Percentiles rank a stretch among this genome's conserved stretches.
Evolutionary conservation across 2,113 vertebrate genomes (phyloP).

Genomic region (Helogale parvula): DNA sequence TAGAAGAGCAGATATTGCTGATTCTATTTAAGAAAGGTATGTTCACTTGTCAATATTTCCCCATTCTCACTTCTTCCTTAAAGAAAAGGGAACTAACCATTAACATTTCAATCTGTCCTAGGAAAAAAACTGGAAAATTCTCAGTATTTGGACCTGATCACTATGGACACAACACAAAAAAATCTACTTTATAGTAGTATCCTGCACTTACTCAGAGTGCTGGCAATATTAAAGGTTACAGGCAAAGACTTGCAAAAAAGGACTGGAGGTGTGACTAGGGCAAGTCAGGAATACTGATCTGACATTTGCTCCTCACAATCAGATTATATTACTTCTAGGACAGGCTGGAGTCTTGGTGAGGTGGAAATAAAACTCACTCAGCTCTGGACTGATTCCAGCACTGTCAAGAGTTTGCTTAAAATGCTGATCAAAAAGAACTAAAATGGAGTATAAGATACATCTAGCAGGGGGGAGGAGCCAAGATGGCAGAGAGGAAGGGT

Average conservation of each 20-base stretch:
- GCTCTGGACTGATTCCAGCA: not conserved
- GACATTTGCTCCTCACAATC: not conserved
- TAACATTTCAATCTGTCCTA: slow-evolving; percentile 8
- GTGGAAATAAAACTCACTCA: not conserved
- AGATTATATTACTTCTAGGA: not conserved
- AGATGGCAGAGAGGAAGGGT: too few species aligned
- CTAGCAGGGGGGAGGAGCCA: not conserved
- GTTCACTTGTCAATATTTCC: not conserved
- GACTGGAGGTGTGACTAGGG: not conserved
- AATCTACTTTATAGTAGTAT: not conserved
- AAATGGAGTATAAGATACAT: not conserved
- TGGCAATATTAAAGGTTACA: not conserved
- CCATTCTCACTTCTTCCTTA: slow-evolving; percentile 15
- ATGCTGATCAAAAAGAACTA: not conserved
- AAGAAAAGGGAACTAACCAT: not conserved
- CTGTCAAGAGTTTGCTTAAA: not conserved
- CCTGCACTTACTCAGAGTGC: not conserved
- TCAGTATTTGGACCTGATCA: slow-evolving; percentile 29
- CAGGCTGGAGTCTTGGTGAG: not conserved
- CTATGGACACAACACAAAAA: not conserved
- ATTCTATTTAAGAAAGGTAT: not conserved
- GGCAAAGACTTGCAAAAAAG: slow-evolving; percentile 6
- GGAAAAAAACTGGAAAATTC: not conserved
- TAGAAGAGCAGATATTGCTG: not conserved
- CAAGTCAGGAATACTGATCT: not conserved